These are phyloP conservation scores for Muntiacus muntjak DNA, from an alignment of 2,113 vertebrate species.

Conservation along the genomic window DNA sequence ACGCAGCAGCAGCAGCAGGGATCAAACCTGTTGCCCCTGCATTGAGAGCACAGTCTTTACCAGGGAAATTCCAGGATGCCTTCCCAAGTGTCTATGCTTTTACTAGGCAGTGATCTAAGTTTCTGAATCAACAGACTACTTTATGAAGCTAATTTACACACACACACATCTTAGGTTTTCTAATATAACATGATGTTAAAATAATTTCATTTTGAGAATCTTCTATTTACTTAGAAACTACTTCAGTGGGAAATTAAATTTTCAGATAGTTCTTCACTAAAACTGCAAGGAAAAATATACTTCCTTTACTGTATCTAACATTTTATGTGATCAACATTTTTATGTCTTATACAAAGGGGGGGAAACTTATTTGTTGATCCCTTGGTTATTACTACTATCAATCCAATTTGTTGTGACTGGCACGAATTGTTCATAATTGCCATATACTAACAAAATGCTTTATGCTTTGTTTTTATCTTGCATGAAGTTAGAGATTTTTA, in stretches of 20 bases:
- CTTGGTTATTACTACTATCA: not conserved
- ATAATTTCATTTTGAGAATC: conserved; percentile 9
- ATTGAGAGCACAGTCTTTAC: rapidly evolving
- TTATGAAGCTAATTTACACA: not conserved
- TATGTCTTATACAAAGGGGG: not conserved
- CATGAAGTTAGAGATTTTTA: not conserved
- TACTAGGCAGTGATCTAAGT: not conserved
- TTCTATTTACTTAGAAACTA: conserved; percentile 21
- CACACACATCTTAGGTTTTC: not conserved
- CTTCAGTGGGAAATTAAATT: not conserved
- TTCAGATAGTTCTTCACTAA: not conserved
- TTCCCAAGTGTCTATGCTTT: not conserved
- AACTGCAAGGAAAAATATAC: not conserved
- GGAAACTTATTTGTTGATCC: not conserved
- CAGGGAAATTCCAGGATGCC: not conserved
- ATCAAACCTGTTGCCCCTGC: not conserved
- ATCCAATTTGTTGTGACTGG: not conserved
- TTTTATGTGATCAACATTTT: not conserved
- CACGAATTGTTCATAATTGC: not conserved
- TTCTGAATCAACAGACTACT: not conserved
- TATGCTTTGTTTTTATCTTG: not conserved
- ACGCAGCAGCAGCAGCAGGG: no score
- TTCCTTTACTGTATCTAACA: not conserved
- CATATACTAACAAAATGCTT: not conserved
- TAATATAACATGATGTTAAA: not conserved